Evolutionary conservation across 2,888 invertebrate species (phyloP).

Genomic region (Eumacrocentrus americanus): DNA sequence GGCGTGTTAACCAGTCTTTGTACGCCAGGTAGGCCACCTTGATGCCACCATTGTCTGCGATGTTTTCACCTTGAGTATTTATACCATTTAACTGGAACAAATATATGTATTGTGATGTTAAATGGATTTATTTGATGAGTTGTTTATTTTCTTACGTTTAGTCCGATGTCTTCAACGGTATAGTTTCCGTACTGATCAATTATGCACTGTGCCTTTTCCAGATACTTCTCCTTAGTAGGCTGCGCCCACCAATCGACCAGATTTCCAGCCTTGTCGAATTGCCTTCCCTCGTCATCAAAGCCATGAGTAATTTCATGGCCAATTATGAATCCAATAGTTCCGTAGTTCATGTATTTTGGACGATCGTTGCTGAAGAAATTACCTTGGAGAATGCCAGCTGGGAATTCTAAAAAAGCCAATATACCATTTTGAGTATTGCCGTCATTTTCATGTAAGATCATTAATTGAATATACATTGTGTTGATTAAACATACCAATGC

Average conservation of each 20-base stretch:
- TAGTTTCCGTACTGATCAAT: constrained; percentile 94
- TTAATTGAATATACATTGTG: too few species aligned
- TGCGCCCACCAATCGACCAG: too few species aligned
- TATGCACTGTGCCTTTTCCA: constrained; percentile 86
- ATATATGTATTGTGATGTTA: too few species aligned
- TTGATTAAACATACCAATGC: constrained; percentile 67
- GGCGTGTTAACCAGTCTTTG: constrained; percentile 66
- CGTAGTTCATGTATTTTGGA: constrained; percentile 90
- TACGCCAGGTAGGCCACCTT: constrained; percentile 89
- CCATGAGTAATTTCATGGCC: too few species aligned
- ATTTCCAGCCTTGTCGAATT: constrained; percentile 89
- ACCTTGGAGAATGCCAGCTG: too few species aligned
- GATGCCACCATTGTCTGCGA: too few species aligned
- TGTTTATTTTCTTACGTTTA: constrained; percentile 69
- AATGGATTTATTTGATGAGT: background rate
- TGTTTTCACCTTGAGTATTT: constrained; percentile 91
- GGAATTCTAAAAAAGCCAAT: too few species aligned
- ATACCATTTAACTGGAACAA: too few species aligned
- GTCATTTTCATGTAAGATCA: too few species aligned
- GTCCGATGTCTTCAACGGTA: constrained; percentile 71
- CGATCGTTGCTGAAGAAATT: constrained; percentile 88
- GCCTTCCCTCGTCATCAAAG: constrained; percentile 84
- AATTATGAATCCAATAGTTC: too few species aligned
- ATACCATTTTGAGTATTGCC: too few species aligned
- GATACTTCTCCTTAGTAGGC: constrained; percentile 80